Base-by-base conservation (phyloP, 2,888 invertebrate species). In the Anarsia innoxiella region DNA sequence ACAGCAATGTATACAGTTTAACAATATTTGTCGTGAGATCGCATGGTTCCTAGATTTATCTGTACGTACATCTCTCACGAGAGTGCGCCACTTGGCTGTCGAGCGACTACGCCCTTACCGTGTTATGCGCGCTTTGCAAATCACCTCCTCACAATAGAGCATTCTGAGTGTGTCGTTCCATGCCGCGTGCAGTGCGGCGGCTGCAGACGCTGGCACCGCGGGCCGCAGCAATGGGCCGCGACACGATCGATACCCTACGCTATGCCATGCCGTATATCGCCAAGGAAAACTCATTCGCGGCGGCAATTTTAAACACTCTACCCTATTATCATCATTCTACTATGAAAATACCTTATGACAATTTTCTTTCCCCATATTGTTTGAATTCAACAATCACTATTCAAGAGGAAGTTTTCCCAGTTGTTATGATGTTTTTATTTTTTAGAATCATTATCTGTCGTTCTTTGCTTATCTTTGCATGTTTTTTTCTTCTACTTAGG, bases 41-140 rank as follows among this genome's bases (percentile, higher is more conserved):
- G 50, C 45, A 49, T 50, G 48, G 46, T 56, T 59, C 56, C 56
- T 57, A 71, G 57, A 76, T 73, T 78, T 79, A 79, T 80, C 76
- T 73, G 72, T 79, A 74, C 78, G 68, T 67, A 67, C 66, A 77
- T 80, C 74, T 79, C 73, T 79, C 82, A 74, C 80, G 65, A 84
- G 83, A 84, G 83, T 66, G 83, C 83, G 83, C 83, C 70, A 82
- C 82, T 83, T 73, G 80, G 67, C 62, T 66, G 70, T 66, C 65
- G 62, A 59, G 57, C 63, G 66, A 70, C 72, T 76, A 72, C 68
- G 72, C 74, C 78, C 70, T 77, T 76, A 74, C 75, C 64, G 65
- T 72, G 73, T 67, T 59, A 61, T 60, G 59, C 60, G 65, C 58
- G 65, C 66, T 70, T 72, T 62, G 66, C 66, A 69, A 70, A 66